Evolutionary conservation across 1,140 invertebrate species (phyloP), one percentile per base, ranked within the genome.

Genomic region (Drosophila asahinai): DNA sequence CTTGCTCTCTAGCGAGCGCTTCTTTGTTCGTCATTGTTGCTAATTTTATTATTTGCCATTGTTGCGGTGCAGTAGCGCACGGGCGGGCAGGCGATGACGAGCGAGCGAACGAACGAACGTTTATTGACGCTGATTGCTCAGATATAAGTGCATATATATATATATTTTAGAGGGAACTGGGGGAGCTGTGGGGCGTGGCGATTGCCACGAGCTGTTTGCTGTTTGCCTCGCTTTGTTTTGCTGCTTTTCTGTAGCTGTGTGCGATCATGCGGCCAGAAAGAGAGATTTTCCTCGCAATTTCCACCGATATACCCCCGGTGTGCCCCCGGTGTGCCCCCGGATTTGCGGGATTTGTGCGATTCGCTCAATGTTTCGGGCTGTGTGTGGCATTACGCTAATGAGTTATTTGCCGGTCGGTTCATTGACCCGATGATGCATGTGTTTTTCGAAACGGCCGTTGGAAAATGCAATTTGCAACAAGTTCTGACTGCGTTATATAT

Each of bases 31-130:
- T 75, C 71, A 77, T 77, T 77, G 54, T 66, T 65, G 52, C 74
- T 66, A 77, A 77, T 77, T 77, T 77, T 66, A 77, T 77, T 66
- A 77, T 75, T 74, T 40, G 43, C 54, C 38, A 52, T 61, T 74
- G 72, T 36, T 25, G 54, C 22, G 57, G 25, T 45, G 54, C 67
- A 51, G 55, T 48, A 48, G 61, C 66, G n/a, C 14, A 33, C 17
- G 17, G 33, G 60, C 45, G 17, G 61, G 15, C 2, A 17, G 11
- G 30, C 43, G 42, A 73, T 63, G 64, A 67, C 65, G 43, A 67
- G 17, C 60, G 15, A 48, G 22, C 17, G 14, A 38, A 4, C 49
- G 22, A 60, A 60, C 55, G 55, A 63, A 47, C 71, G 49, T 49
- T 62, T 42, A 77, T 67, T 57, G 55, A 61, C 42, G 75, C 64